Base-by-base conservation (phyloP, 2,797 vertebrate species). In the Thripadectes ignobilis region DNA sequence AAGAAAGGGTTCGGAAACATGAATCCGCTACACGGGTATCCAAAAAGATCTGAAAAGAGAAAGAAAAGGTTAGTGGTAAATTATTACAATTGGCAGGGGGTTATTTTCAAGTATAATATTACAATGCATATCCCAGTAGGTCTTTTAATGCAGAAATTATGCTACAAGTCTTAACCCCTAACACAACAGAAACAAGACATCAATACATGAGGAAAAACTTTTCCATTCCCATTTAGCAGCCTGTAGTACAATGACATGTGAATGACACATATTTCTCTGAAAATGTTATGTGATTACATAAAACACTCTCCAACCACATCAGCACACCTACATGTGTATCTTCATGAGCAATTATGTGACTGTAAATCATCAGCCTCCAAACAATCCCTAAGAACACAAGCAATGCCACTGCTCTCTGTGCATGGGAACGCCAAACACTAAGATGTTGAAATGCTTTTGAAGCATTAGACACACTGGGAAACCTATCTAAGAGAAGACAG, bases 11-110 rank as follows among this genome's bases (percentile, higher is more conserved):
- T 92, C 3, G 26, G 91, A 88, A 95, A 78, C 69, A 86, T 71
- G 57, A 49, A 85, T 65, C 87, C 84, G 80, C 95, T 77, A 93
- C 65, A 88, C 41, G 73, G 88, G 83, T 58, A 96, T 95, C 95
- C 88, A 55, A 21, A 81, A 89, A 78, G 84, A 96, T 67, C 98
- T 98, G 95, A 62, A 97, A 71, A 85, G 72, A 91, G 32, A 78
- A 69, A 74, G 94, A 27, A 87, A 82, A 89, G 32, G 5, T 76
- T 68, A 93, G 7, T 17, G 17, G 9, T 29, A 43, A 66, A 52
- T 38, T 20, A 4, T 0, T 3, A 19, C 17, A 41, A 24, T 12
- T 43, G 29, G 46, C 17, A 58, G 10, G 2, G 3, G 2, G 1
- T 2, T n/a, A 51, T 58, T 80, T 77, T 67, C 43, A 75, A 73